Evolutionary conservation across 2,888 invertebrate species (phyloP).

Genomic region (Abrostola tripartita): DNA sequence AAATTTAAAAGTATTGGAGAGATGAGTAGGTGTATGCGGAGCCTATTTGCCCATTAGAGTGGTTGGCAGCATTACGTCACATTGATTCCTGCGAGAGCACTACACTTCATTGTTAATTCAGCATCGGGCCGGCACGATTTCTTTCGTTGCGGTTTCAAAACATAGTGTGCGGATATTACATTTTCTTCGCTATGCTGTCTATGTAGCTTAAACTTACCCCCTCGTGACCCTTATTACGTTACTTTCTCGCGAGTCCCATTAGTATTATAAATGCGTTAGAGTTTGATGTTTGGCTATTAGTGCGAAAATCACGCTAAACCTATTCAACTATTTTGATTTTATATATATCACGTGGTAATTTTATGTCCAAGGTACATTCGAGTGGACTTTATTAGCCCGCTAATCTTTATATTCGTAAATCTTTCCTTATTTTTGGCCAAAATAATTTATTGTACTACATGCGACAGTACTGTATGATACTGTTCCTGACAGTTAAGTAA

Average conservation of each 20-base stretch:
- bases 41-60: conserved; percentile 1
- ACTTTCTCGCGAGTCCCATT: background rate
- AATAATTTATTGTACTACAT: too few relatives aligned
- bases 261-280: background rate
- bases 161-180: conserved; percentile 20
- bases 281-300: background rate
- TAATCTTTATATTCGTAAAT: too few relatives aligned
- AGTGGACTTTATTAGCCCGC: too few relatives aligned
- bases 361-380: too few relatives aligned
- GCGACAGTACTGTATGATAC: background rate
- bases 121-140: conserved; percentile 7
- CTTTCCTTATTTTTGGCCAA: too few relatives aligned
- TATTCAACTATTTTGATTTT: background rate
- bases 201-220: conserved; percentile 7
- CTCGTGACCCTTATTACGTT: conserved; percentile 9
- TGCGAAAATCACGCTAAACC: background rate
- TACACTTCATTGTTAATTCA: conserved; percentile 38
- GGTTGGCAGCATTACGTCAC: conserved; percentile 4
- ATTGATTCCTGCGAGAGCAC: conserved; percentile 11
- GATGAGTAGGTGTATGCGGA: background rate
- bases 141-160: conserved; percentile 24
- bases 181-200: conserved; percentile 15
- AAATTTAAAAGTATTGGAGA: conserved; percentile 4
- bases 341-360: too few relatives aligned
- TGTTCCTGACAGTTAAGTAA: background rate